These are phyloP conservation scores for Bombyx mandarina DNA, from an alignment of 1,140 invertebrate genomes.

Conservation along the genomic window DNA sequence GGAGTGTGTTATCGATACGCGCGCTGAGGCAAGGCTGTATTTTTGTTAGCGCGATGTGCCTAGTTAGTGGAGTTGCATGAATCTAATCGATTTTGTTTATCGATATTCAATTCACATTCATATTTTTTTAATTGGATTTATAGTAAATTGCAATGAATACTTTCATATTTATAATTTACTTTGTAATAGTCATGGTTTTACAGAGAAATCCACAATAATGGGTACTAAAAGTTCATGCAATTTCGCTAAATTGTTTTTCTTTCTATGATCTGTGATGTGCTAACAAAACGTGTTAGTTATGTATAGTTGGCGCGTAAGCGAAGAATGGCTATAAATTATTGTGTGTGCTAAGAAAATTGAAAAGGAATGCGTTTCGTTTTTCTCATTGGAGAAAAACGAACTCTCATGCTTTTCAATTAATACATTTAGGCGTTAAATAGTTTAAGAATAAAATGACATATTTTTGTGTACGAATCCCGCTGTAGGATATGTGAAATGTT, in stretches of 20 bases:
- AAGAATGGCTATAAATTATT: conserved; percentile 9
- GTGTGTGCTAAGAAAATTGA: neutral
- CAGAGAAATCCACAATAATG: neutral
- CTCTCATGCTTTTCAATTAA: neutral
- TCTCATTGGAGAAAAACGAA: too few species aligned
- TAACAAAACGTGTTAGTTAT: conserved; percentile 34
- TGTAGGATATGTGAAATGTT: too few species aligned
- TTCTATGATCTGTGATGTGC: conserved; percentile 61
- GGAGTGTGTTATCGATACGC: conserved; percentile 10
- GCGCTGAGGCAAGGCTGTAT: conserved; percentile 28
- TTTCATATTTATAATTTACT: neutral
- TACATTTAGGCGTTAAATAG: conserved; percentile 17
- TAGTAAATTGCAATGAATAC: neutral
- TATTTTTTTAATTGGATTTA: neutral
- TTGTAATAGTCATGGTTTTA: too few species aligned
- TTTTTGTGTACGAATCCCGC: too few species aligned
- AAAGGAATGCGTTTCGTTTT: conserved; percentile 2
- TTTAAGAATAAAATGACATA: conserved; percentile 50
- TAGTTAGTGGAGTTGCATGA: conserved; percentile 35
- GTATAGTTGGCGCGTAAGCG: conserved; percentile 22
- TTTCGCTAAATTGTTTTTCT: conserved; percentile 27
- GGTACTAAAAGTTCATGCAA: conserved; percentile 20
- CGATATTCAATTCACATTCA: neutral
- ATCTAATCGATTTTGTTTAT: conserved; percentile 8
- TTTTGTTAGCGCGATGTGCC: conserved; percentile 48